Conservation (phyloP, 92 coral and sea anemone species). For the Zoanthus gigantus region DNA sequence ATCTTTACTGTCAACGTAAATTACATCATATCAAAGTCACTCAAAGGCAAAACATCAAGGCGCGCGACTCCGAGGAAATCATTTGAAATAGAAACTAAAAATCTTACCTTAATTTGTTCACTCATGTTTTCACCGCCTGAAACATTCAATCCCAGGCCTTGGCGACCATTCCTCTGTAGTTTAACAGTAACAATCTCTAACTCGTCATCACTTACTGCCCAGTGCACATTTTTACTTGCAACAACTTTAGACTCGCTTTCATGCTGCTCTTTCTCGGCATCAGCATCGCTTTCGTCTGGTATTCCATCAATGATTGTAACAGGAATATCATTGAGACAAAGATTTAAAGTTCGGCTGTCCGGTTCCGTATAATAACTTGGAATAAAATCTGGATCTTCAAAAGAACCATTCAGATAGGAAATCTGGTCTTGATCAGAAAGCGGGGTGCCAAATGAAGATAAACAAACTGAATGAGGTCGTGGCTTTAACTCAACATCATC, state of each 20-base stretch:
- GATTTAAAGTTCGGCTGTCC: constrained; percentile 79
- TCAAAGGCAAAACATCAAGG: not conserved
- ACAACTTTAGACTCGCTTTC: constrained; percentile 60
- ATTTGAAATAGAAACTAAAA: not conserved
- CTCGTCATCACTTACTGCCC: constrained; percentile 83
- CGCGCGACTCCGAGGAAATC: too few species aligned
- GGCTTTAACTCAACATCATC: constrained; percentile 61
- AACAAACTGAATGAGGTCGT: constrained; percentile 74
- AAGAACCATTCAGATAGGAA: constrained; percentile 52
- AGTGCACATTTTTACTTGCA: constrained; percentile 79
- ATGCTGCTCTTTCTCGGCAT: constrained; percentile 6
- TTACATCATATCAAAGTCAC: not conserved
- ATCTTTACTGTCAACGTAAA: too few species aligned
- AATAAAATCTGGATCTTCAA: constrained; percentile 66
- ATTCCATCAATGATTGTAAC: constrained; percentile 90
- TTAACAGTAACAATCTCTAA: constrained; percentile 82
- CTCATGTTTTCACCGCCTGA: constrained; percentile 78
- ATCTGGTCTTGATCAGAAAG: constrained; percentile 54
- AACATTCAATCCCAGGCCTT: constrained; percentile 85
- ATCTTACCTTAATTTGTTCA: constrained; percentile 80
- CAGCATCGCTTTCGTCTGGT: constrained; percentile 62
- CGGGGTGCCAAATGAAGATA: constrained; percentile 87
- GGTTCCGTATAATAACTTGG: constrained; percentile 66
- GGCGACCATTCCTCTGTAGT: constrained; percentile 74
- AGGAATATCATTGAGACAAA: constrained; percentile 83